Evolutionary conservation across 2,113 vertebrate species (phyloP).

Genomic region (Platycercus adscitus): DNA sequence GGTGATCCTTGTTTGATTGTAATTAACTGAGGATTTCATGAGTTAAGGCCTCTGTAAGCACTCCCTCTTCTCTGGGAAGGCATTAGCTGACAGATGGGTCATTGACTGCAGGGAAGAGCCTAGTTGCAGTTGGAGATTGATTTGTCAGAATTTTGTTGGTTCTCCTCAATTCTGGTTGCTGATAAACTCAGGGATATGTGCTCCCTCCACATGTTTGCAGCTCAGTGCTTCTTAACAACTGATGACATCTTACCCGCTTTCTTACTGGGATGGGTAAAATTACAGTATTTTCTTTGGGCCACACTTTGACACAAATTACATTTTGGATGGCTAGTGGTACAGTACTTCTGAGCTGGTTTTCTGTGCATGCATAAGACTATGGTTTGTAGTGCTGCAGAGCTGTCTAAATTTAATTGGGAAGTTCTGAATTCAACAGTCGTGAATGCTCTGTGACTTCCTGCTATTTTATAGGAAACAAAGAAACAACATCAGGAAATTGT

Average conservation of each 20-base stretch:
- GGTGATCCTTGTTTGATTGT: background rate
- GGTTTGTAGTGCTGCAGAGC: background rate
- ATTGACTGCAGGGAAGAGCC: background rate
- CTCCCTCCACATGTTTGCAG: background rate
- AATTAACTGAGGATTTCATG: background rate
- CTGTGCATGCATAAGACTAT: background rate
- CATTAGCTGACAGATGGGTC: background rate
- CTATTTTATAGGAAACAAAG: constrained; percentile 87
- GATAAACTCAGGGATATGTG: background rate
- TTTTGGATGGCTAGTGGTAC: background rate
- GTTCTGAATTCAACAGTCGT: background rate
- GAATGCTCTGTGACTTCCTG: background rate
- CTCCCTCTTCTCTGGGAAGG: background rate
- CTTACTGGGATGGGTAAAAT: background rate
- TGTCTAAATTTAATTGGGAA: background rate
- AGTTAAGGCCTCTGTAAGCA: background rate
- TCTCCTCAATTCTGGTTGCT: background rate
- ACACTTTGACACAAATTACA: background rate
- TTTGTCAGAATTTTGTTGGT: background rate
- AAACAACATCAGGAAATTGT: constrained; percentile 94
- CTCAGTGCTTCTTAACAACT: background rate
- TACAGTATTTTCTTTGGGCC: background rate
- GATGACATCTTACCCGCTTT: background rate
- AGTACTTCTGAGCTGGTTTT: background rate
- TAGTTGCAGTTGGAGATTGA: background rate